These are phyloP conservation scores for Scartelaos histophorus DNA, from an alignment of 2,113 vertebrate genomes.

Conservation along the genomic window DNA sequence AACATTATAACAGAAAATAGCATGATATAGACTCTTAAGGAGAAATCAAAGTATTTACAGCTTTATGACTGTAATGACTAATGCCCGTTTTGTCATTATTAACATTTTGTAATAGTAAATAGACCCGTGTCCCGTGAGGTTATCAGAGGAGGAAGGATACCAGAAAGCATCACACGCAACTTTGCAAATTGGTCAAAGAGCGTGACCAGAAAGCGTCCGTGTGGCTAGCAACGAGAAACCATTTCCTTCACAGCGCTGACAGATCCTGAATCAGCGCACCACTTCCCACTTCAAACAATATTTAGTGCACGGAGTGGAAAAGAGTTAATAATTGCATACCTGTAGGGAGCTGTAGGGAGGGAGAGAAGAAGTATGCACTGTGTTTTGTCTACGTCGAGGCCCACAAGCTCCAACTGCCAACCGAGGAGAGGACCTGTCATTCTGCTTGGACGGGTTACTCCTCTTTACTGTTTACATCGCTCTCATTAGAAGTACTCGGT, in stretches of 20 bases:
- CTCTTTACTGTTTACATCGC: slow-evolving; percentile 21
- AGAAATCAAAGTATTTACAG: too few relatives aligned
- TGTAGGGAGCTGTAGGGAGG: slow-evolving; percentile 55
- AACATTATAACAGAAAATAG: too few relatives aligned
- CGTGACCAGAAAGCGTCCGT: slow-evolving; percentile 11
- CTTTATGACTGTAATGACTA: neutral
- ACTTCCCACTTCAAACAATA: slow-evolving; percentile 43
- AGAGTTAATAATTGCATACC: slow-evolving; percentile 57
- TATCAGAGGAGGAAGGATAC: slow-evolving; percentile 1
- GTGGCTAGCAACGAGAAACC: slow-evolving; percentile 32
- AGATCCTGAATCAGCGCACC: slow-evolving; percentile 26
- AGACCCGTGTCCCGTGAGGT: neutral
- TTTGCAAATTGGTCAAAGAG: slow-evolving; percentile 16
- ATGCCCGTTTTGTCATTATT: neutral
- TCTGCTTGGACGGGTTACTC: slow-evolving; percentile 76
- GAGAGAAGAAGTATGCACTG: slow-evolving; percentile 20
- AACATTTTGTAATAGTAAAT: neutral
- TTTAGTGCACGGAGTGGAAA: neutral
- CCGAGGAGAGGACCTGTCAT: slow-evolving; percentile 64
- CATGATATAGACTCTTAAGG: too few relatives aligned
- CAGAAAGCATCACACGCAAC: slow-evolving; percentile 13
- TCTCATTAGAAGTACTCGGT: slow-evolving; percentile 18
- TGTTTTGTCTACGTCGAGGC: slow-evolving; percentile 27
- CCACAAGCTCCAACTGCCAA: slow-evolving; percentile 53
- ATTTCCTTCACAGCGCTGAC: slow-evolving; percentile 42